These are phyloP conservation scores for Crepidodera aurea DNA, from an alignment of 2,888 invertebrate species.

Conservation along the genomic window DNA sequence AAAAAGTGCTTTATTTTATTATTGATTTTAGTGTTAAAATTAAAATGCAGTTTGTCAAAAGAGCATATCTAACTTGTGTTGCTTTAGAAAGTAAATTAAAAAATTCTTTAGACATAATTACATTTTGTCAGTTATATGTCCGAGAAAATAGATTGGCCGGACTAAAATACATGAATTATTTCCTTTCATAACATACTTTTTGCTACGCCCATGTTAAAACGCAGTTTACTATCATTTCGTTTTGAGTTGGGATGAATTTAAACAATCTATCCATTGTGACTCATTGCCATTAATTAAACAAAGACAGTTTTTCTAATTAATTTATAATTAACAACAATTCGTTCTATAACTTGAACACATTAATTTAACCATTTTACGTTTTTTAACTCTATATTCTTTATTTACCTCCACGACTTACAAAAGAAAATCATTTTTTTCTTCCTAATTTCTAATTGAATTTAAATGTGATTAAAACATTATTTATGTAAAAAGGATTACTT, in stretches of 20 bases:
- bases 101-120: too few relatives aligned
- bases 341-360: constrained; percentile 30
- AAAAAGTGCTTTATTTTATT: too few relatives aligned
- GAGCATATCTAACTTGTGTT: too few relatives aligned
- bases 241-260: constrained; percentile 23
- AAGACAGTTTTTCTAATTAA: constrained; percentile 40
- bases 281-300: constrained; percentile 40
- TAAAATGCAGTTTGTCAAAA: too few relatives aligned
- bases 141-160: constrained; percentile 4
- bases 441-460: too few relatives aligned
- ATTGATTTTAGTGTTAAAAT: too few relatives aligned
- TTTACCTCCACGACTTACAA: background rate
- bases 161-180: background rate
- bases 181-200: background rate
- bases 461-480: too few relatives aligned
- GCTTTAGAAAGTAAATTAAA: too few relatives aligned
- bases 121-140: background rate
- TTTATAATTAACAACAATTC: constrained; percentile 41
- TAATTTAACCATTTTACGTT: constrained; percentile 3
- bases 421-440: too few relatives aligned
- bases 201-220: constrained; percentile 25
- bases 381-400: background rate
- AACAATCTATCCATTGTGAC: constrained; percentile 34
- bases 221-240: constrained; percentile 28
- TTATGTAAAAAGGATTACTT: too few relatives aligned